Evolutionary conservation across 2,797 vertebrate genomes (phyloP).

Genomic region (Coregonus sp.): DNA sequence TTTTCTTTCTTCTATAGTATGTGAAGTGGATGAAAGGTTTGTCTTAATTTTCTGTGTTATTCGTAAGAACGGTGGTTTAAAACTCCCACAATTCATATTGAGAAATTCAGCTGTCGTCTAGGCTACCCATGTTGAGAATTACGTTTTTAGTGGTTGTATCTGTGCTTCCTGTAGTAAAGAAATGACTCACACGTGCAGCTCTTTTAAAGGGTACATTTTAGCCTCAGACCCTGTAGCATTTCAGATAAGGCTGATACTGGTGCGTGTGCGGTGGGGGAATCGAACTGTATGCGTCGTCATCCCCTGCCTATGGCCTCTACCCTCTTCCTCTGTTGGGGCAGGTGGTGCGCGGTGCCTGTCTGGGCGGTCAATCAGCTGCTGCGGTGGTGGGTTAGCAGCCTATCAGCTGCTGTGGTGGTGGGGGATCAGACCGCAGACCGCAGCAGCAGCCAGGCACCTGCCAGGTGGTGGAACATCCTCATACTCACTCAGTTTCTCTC

Average conservation of each 20-base stretch:
- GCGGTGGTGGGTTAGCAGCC: too few relatives aligned
- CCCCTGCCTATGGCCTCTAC: neutral
- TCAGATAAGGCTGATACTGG: neutral
- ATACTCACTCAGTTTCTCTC: constrained; percentile 17
- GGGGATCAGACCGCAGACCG: neutral
- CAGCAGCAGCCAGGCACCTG: constrained; percentile 23
- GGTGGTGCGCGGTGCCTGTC: neutral
- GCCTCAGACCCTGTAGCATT: neutral
- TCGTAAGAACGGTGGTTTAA: neutral
- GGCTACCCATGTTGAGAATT: constrained; percentile 12
- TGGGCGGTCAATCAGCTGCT: neutral
- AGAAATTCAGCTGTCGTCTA: constrained; percentile 8
- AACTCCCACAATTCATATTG: neutral
- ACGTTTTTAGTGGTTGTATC: constrained; percentile 40
- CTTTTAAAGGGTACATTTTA: constrained; percentile 44
- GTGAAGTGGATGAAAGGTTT: too few relatives aligned
- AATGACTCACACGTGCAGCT: constrained; percentile 45
- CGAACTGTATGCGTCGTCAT: neutral
- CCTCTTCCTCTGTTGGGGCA: neutral
- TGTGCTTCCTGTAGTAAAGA: constrained; percentile 47
- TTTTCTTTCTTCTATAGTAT: too few relatives aligned
- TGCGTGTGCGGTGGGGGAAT: neutral
- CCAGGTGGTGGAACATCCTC: constrained; percentile 42
- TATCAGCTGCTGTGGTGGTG: neutral
- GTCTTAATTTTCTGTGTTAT: neutral